A percentile compares a stretch with the other conserved stretches of the same genome.
phyloP scores from a whole-genome alignment of 2,113 vertebrate genomes.

The Castor canadensis region DNA sequence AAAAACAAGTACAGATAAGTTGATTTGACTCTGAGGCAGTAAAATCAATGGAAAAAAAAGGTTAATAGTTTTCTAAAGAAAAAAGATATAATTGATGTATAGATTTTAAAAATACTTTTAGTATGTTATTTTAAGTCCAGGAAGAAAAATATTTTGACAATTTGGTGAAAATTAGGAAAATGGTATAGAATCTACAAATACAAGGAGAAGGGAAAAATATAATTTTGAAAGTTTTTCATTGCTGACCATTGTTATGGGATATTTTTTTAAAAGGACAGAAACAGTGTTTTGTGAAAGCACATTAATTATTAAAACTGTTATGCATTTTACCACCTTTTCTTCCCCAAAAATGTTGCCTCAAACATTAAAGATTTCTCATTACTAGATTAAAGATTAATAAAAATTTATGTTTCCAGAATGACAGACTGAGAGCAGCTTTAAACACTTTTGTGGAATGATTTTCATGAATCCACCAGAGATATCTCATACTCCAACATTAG shows the following conservation, averaged over 20 bases:
- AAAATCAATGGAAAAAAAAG: conserved; percentile 75
- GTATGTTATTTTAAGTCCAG: background rate
- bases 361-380: background rate
- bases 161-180: background rate
- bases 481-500: background rate
- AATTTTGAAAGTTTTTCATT: background rate
- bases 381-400: background rate
- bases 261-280: background rate
- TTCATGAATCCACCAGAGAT: background rate
- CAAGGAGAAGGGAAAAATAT: background rate
- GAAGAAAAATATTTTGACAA: background rate
- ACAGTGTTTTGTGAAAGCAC: background rate
- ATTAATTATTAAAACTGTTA: conserved; percentile 13
- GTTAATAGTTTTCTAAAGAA: conserved; percentile 72
- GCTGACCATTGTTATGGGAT: background rate
- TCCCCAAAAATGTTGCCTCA: background rate
- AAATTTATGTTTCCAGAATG: background rate
- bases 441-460: background rate
- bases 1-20: conserved; percentile 80
- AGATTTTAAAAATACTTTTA: conserved; percentile 65
- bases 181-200: background rate
- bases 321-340: background rate
- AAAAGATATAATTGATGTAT: conserved; percentile 66
- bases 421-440: background rate
- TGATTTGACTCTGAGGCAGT: conserved; percentile 64